Base-by-base conservation (phyloP, 2,113 vertebrate genomes). In the Salvator merianae region DNA sequence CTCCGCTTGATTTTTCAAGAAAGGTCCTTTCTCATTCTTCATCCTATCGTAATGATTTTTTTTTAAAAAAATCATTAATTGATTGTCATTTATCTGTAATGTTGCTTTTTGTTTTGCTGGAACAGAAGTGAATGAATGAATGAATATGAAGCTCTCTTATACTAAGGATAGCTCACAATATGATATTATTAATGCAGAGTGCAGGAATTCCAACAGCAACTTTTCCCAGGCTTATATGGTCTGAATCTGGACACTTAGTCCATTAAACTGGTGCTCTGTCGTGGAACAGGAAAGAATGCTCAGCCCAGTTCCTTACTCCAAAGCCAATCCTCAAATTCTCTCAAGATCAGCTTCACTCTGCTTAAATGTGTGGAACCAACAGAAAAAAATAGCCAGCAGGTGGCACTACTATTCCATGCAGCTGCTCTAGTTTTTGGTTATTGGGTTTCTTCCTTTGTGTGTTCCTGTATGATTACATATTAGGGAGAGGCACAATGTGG, bases 81-180 rank as follows among this genome's bases (percentile, higher is more conserved):
- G 89, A 89, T 40, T 28, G 13, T n/a, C 85, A 88, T 90, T 91
- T 79, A 86, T 86, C 84, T 90, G 62, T 81, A n/a, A 90, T 77
- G 88, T 87, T 86, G 89, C 88, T 94, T 92, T 92, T 90, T 89
- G 83, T 86, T 32, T 88, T 53, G 0, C 83, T 68, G 34, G 26
- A 13, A 71, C 9, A 91, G 84, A 85, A 87, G 77, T 88, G 3
- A 91, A 74, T 86, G 83, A 47, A 47, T 47, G 10, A 47, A 9
- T 47, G 10, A 47, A 47, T 32, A 0, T 82, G 65, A 68, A 87
- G 88, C n/a, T 90, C 92, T 80, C 77, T 26, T 38, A 76, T 36
- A 40, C 2, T 47, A 47, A 47, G 10, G 43, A n/a, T 47, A 47
- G 10, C 43, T 7, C 43, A 47, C 10, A 47, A 9, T 47, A 9